Evolutionary conservation across 2,113 vertebrate species (phyloP), one percentile per base, ranked within the genome.

Genomic region (Calidris pugnax): DNA sequence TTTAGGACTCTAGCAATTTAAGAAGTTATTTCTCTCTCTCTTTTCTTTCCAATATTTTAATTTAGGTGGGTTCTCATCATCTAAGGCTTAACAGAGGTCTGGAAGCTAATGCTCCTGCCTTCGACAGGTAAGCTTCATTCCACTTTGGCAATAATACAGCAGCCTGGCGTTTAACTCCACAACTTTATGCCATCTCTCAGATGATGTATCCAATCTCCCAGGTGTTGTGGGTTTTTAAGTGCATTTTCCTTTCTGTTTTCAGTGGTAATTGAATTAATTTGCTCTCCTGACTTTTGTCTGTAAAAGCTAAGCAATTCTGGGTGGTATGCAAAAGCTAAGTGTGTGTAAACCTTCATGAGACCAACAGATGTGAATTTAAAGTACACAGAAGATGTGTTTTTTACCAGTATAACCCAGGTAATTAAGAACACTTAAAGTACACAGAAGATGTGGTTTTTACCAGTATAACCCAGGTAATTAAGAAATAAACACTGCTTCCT

Each of bases 21-120:
- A 73, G 30, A 75, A 95, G 17, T 78, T 73, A 37, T 62, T 95
- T 94, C 41, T 78, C 23, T 37, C 4, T 72, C 28, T 71, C 48
- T 60, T 26, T 72, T n/a, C 47, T 43, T 89, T 87, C 32, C 69
- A 72, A 89, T 97, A 39, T 95, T 85, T 77, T 59, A 45, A 50
- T 90, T 56, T 71, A 98, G 98, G 98, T 98, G 63, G 98, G 98
- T 83, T 98, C 98, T 77, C 97, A 95, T 91, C 98, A 98, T 97
- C 89, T 98, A 78, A 98, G 97, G 67, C 98, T 98, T 78, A 98
- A 97, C 88, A 97, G 98, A 97, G 98, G 98, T 96, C 95, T 98
- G 57, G 98, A 98, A 96, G 98, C 98, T 59, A 98, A 98, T 64
- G 98, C 98, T 56, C 98, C 98, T 95, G 98, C 98, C 67, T 98